Percentiles rank a stretch among this genome's conserved stretches.
These are phyloP conservation scores for Paragorgia papillata DNA, from an alignment of 92 coral and sea anemone genomes.

Conservation along the genomic window DNA sequence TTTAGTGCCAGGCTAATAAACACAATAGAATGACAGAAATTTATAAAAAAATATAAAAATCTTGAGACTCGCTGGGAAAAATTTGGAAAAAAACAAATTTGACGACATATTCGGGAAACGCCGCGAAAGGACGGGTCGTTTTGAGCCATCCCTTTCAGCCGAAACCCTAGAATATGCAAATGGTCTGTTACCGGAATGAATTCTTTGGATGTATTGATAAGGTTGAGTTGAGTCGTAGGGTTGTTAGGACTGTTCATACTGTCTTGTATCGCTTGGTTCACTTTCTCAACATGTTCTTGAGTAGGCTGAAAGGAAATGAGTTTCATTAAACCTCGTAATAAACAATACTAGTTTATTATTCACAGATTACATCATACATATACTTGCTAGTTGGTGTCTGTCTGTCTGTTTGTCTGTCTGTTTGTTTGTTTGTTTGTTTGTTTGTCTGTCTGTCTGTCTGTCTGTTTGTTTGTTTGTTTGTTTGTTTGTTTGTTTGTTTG, in stretches of 20 bases:
- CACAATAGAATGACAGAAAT: neutral
- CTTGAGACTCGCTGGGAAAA: no score
- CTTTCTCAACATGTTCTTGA: constrained; percentile 75
- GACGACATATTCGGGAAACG: neutral
- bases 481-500: no score
- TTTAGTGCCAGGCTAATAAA: constrained; percentile 71
- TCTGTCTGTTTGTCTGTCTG: no score
- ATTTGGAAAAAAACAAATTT: neutral
- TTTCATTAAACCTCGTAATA: no score
- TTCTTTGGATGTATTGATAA: constrained; percentile 82
- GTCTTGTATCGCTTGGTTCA: constrained; percentile 79
- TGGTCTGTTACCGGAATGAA: constrained; percentile 86
- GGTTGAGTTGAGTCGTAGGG: constrained; percentile 75
- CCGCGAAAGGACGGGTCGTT: no score
- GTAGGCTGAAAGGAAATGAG: constrained; percentile 75
- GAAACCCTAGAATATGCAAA: neutral
- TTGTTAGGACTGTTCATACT: constrained; percentile 82
- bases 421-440: no score
- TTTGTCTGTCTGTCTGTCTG: no score
- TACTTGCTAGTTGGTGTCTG: no score
- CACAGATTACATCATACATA: no score
- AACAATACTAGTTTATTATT: no score
- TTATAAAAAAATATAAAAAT: neutral
- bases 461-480: no score
- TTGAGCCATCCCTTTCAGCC: no score